phyloP scores from a whole-genome alignment of 2,113 vertebrate species.

The Columbina picui region DNA sequence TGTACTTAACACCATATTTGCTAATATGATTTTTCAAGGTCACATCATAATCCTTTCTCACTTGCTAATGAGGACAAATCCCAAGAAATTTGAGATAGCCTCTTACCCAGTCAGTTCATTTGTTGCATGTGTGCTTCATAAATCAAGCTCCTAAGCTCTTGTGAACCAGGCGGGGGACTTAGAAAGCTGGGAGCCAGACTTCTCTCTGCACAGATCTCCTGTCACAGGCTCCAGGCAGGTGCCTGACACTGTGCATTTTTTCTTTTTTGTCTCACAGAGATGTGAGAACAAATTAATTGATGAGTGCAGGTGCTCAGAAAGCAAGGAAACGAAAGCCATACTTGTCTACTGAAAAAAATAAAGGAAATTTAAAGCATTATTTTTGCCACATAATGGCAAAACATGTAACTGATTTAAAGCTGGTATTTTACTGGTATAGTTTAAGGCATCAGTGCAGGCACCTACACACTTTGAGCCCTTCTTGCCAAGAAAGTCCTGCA shows the following conservation, averaged over 20 bases:
- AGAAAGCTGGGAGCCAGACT: background rate
- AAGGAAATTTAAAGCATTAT: background rate
- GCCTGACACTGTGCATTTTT: background rate
- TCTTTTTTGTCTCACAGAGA: background rate
- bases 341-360: background rate
- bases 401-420: background rate
- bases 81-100: constrained; percentile 43
- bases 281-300: background rate
- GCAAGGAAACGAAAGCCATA: background rate
- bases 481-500: constrained; percentile 9
- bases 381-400: background rate
- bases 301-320: background rate
- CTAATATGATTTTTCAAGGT: constrained; percentile 60
- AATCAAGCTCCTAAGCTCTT: background rate
- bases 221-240: background rate
- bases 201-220: background rate
- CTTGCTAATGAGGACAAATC: constrained; percentile 68
- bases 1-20: constrained; percentile 56
- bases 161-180: background rate
- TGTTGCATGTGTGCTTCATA: background rate
- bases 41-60: constrained; percentile 51
- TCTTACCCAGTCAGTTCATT: constrained; percentile 9
- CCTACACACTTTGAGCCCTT: background rate
- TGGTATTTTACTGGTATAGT: background rate
- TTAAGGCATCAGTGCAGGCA: background rate